phyloP scores from a whole-genome alignment of 1,140 invertebrate species.

The Drosophila arawakana region DNA sequence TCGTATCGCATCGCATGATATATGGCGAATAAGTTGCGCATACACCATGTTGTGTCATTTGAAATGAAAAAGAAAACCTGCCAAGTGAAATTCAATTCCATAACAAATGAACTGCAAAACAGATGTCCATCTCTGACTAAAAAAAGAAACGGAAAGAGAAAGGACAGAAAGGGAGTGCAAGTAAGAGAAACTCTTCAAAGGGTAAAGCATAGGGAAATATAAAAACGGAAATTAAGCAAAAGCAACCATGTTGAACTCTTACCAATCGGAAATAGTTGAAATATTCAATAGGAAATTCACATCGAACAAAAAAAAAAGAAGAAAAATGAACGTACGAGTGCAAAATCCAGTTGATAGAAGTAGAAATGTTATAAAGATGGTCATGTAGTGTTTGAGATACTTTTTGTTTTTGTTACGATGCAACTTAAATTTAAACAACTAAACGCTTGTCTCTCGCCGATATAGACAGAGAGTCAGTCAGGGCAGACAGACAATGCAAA shows the following conservation, averaged over 20 bases:
- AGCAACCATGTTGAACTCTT: constrained; percentile 36
- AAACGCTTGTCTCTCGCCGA: constrained; percentile 51
- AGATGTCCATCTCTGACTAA: constrained; percentile 61
- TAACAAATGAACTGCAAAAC: constrained; percentile 78
- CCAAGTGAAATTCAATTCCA: constrained; percentile 70
- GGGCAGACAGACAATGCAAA: constrained; percentile 35
- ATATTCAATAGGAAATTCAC: constrained; percentile 60
- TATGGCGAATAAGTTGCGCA: constrained; percentile 70
- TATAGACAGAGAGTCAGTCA: not conserved
- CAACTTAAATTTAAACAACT: constrained; percentile 79
- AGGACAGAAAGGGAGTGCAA: not conserved
- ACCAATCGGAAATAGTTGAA: constrained; percentile 58
- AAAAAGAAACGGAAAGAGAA: constrained; percentile 10
- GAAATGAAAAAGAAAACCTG: constrained; percentile 32
- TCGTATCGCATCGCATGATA: constrained; percentile 53
- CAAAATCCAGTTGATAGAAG: constrained; percentile 10
- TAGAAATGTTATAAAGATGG: constrained; percentile 5
- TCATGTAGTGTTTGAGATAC: not conserved
- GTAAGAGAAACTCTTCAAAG: constrained; percentile 14
- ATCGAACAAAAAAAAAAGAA: constrained; percentile 16
- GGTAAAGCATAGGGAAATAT: constrained; percentile 20
- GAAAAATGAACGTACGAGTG: not conserved
- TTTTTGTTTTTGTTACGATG: constrained; percentile 16
- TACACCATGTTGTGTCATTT: constrained; percentile 50
- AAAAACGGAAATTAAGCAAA: constrained; percentile 75